These are phyloP conservation scores for Xylocampa areola DNA, from an alignment of 2,888 invertebrate genomes.

Conservation along the genomic window DNA sequence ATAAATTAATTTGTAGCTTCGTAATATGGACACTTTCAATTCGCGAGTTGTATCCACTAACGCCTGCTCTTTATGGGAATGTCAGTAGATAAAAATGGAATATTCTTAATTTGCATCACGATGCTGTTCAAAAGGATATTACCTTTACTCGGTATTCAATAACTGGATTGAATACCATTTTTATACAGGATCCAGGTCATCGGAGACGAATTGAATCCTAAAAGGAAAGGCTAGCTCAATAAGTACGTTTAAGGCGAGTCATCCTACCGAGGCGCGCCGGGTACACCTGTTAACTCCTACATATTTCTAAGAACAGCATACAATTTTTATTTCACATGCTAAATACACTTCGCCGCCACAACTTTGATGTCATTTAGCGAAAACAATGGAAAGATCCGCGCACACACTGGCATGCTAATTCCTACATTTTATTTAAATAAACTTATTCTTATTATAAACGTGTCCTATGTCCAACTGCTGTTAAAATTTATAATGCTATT, in stretches of 20 bases:
- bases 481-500: conserved; percentile 87
- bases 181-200: conserved; percentile 18
- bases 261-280: conserved; percentile 41
- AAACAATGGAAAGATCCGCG: conserved; percentile 87
- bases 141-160: conserved; percentile 61
- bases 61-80: conserved; percentile 54
- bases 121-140: conserved; percentile 58
- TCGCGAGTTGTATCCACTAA: conserved; percentile 36
- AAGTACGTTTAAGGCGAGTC: conserved; percentile 38
- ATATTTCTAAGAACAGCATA: conserved; percentile 78
- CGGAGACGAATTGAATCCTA: conserved; percentile 20
- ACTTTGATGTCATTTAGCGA: conserved; percentile 90
- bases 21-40: conserved; percentile 62
- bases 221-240: conserved; percentile 42
- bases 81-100: conserved; percentile 63
- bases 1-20: conserved; percentile 45
- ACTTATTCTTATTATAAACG: conserved; percentile 86
- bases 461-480: conserved; percentile 80
- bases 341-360: conserved; percentile 82
- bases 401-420: conserved; percentile 82
- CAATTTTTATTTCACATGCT: conserved; percentile 84
- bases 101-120: conserved; percentile 64
- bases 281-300: conserved; percentile 69
- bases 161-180: conserved; percentile 25
- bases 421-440: conserved; percentile 85